These are phyloP conservation scores for Nematostella vectensis DNA, from an alignment of 92 coral and sea anemone species.

Conservation along the genomic window DNA sequence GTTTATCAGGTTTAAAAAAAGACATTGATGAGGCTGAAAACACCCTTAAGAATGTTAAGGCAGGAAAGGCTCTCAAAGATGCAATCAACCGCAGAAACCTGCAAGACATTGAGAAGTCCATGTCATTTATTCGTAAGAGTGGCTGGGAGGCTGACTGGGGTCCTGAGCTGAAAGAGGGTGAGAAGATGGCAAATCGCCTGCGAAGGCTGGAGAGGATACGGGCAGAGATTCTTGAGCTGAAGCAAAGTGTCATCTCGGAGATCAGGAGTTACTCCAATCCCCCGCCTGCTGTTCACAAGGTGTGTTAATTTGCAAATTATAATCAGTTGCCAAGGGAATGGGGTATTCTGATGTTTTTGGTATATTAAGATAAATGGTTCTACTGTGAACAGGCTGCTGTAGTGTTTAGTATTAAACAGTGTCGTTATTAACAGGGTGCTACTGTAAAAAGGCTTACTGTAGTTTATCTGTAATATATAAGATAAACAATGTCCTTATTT, in stretches of 20 bases:
- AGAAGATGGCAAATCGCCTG: constrained; percentile 72
- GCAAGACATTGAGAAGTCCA: constrained; percentile 77
- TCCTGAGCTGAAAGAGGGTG: constrained; percentile 86
- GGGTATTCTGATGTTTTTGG: too few species aligned
- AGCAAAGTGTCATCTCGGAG: constrained; percentile 94
- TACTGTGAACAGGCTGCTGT: too few species aligned
- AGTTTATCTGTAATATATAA: too few species aligned
- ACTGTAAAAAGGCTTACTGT: too few species aligned
- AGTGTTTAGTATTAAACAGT: too few species aligned
- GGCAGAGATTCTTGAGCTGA: constrained; percentile 87
- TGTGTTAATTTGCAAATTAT: constrained; percentile 3
- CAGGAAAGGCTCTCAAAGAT: constrained; percentile 74
- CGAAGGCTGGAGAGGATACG: constrained; percentile 80
- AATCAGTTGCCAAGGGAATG: too few species aligned
- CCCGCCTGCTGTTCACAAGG: constrained; percentile 95
- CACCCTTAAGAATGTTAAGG: constrained; percentile 73
- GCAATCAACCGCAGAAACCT: constrained; percentile 76
- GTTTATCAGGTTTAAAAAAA: constrained; percentile 59
- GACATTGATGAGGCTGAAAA: constrained; percentile 82
- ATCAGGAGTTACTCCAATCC: constrained; percentile 90
- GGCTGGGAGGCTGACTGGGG: constrained; percentile 83
- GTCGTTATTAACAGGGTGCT: too few species aligned
- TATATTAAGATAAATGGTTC: too few species aligned
- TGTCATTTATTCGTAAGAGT: constrained; percentile 61
- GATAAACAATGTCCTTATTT: too few species aligned